Evolutionary conservation across 2,797 vertebrate genomes (phyloP), one percentile per base, ranked within the genome.

Genomic region (Emydoidea blandingii): DNA sequence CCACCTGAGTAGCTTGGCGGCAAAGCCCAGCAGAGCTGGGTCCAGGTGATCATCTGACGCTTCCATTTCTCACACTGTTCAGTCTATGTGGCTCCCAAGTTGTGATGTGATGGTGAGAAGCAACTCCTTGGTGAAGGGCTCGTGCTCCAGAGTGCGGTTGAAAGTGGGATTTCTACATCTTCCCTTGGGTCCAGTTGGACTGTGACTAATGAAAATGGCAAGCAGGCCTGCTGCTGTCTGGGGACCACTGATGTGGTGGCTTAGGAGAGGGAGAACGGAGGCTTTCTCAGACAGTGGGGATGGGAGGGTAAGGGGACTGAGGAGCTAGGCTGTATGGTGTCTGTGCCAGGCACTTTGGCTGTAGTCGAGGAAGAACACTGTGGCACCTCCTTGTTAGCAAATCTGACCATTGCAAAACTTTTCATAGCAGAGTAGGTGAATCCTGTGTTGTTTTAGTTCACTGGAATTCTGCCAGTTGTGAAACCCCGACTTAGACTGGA

Each of bases 331-430:
- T 16, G 25, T n/a, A 82, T 1, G 25, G 2, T 65, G 76, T 52
- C 88, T 53, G 0, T 1, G 78, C 74, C 41, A 86, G 50, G 2
- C 2, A 25, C 85, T 14, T 4, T 47, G 53, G 18, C 79, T 50
- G 18, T 54, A n/a, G 15, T 23, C 27, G 29, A 18, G 68, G 50
- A 15, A 53, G 34, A 19, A 6, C 18, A 16, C 11, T 23, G 31
- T 5, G n/a, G 0, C 47, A 44, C 41, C 72, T 1, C 0, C 27
- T 44, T 1, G 1, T 12, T 57, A 6, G 19, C 29, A 4, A 21
- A 68, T 34, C 7, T 2, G 0, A 11, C n/a, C 37, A 49, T 15
- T 18, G 44, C 8, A 18, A 76, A 76, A 16, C 21, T 44, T 41
- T 44, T 44, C 23, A 2, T 76, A 47, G 68, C 37, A 3, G 23